Percentiles rank a stretch among this genome's conserved stretches.
Conservation (phyloP, 2,797 vertebrate species). For the Lates japonicus region DNA sequence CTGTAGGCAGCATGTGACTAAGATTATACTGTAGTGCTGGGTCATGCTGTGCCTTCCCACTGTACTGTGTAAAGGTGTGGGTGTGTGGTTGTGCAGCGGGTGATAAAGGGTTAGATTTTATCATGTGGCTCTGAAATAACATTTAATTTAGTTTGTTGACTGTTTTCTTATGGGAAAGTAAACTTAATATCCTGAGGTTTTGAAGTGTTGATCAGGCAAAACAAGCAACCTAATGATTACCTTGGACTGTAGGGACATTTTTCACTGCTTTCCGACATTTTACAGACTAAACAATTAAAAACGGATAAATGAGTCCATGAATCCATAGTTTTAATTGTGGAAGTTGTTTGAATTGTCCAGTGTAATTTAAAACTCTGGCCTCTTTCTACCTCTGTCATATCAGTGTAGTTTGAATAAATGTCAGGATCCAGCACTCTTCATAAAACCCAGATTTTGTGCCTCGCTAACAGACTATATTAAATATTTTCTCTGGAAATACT, state of each 20-base stretch:
- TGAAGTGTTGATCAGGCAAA: too few relatives aligned
- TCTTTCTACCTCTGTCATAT: too few relatives aligned
- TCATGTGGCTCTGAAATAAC: neutral
- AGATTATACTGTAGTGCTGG: conserved; percentile 73
- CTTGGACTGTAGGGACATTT: too few relatives aligned
- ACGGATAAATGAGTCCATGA: too few relatives aligned
- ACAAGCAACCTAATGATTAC: too few relatives aligned
- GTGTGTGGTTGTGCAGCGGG: conserved; percentile 10
- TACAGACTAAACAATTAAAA: neutral
- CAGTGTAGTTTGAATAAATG: neutral
- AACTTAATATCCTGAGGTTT: too few relatives aligned
- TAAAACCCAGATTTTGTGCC: conserved; percentile 2
- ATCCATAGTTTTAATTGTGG: too few relatives aligned
- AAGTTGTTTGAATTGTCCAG: too few relatives aligned
- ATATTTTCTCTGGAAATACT: conserved; percentile 9
- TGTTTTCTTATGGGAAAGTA: too few relatives aligned
- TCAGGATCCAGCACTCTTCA: neutral
- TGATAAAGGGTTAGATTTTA: conserved; percentile 12
- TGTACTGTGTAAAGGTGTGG: conserved; percentile 51
- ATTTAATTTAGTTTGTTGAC: neutral
- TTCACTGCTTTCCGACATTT: neutral
- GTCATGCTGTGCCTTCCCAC: conserved; percentile 62
- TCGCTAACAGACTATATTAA: neutral
- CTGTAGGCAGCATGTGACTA: conserved; percentile 71
- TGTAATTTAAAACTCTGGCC: too few relatives aligned